Percentiles rank a stretch among this genome's conserved stretches.
Conservation (phyloP, 2,888 invertebrate genomes). For the Sinotaia quadrata region DNA sequence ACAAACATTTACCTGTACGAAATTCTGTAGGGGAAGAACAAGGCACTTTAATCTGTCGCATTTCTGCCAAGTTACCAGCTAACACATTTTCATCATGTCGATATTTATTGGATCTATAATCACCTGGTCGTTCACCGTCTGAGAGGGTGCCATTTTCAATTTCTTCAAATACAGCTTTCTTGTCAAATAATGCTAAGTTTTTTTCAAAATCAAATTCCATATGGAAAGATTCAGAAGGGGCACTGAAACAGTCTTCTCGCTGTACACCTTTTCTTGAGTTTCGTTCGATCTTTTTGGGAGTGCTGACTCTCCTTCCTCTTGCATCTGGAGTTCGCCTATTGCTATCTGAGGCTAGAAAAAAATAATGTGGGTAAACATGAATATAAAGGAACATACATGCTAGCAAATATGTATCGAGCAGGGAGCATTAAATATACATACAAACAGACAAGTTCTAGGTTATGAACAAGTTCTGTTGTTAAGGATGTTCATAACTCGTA, state of each 20-base stretch:
- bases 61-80: slow-evolving; percentile 76
- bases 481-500: no score
- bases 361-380: neutral
- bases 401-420: no score
- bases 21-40: slow-evolving; percentile 76
- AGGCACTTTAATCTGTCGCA: slow-evolving; percentile 83
- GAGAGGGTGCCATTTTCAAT: slow-evolving; percentile 75
- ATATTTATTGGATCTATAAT: slow-evolving; percentile 75
- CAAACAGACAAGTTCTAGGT: no score
- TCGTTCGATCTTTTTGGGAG: slow-evolving; percentile 75
- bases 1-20: slow-evolving; percentile 77
- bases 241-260: slow-evolving; percentile 80
- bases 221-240: slow-evolving; percentile 79
- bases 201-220: slow-evolving; percentile 94
- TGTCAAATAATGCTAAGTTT: slow-evolving; percentile 92
- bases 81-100: slow-evolving; percentile 91
- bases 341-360: neutral
- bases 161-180: slow-evolving; percentile 84
- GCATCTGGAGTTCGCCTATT: slow-evolving; percentile 18
- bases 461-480: no score
- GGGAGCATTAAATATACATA: no score
- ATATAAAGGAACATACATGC: no score
- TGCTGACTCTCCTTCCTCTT: slow-evolving; percentile 44
- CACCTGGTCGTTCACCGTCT: slow-evolving; percentile 37
- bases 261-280: slow-evolving; percentile 73